Evolutionary conservation across 2,888 invertebrate species (phyloP).

Genomic region (Meliscaeva auricollis): DNA sequence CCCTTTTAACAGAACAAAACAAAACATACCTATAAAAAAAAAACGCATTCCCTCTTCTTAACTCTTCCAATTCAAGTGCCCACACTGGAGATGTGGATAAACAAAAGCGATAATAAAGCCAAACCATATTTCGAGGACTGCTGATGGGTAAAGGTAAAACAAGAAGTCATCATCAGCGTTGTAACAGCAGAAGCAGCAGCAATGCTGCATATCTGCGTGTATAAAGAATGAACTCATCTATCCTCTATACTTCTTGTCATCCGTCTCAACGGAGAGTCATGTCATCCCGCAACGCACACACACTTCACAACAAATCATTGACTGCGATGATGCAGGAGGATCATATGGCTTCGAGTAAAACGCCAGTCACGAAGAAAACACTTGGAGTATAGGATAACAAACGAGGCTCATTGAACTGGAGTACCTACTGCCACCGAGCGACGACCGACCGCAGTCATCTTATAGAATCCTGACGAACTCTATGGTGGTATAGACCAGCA

Average conservation of each 20-base stretch:
- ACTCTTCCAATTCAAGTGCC: conserved; percentile 59
- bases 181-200: too few species aligned
- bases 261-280: conserved; percentile 31
- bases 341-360: conserved; percentile 43
- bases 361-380: conserved; percentile 75
- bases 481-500: conserved; percentile 32
- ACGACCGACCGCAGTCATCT: not conserved
- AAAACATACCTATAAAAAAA: conserved; percentile 1
- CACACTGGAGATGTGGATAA: conserved; percentile 75
- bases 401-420: conserved; percentile 75
- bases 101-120: conserved; percentile 75
- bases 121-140: conserved; percentile 59
- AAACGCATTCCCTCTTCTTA: conserved; percentile 32
- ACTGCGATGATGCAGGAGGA: conserved; percentile 42
- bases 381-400: conserved; percentile 72
- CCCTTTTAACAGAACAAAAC: conserved; percentile 4
- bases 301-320: conserved; percentile 70
- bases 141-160: conserved; percentile 40
- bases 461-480: not conserved
- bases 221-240: conserved; percentile 21
- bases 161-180: conserved; percentile 68
- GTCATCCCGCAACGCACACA: conserved; percentile 43
- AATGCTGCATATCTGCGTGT: conserved; percentile 1
- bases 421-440: conserved; percentile 45
- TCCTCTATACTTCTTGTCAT: conserved; percentile 24